These are phyloP conservation scores for Zaprionus vittiger DNA, from an alignment of 1,140 invertebrate species.

Conservation along the genomic window DNA sequence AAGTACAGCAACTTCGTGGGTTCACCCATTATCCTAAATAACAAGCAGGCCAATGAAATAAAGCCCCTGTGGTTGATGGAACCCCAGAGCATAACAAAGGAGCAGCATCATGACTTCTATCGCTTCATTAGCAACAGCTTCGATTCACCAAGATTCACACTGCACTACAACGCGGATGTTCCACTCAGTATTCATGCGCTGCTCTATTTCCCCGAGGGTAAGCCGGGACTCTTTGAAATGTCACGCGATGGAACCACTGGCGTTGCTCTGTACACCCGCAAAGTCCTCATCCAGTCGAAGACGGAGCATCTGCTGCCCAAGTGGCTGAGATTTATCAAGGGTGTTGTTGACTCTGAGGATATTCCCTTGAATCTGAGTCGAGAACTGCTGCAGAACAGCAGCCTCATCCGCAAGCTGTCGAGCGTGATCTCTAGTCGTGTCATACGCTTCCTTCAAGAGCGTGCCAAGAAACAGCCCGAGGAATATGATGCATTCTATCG, in stretches of 20 bases:
- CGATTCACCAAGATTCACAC: constrained; percentile 92
- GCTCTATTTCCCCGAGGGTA: constrained; percentile 96
- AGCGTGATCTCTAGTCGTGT: constrained; percentile 93
- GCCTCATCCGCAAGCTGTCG: constrained; percentile 93
- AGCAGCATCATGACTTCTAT: constrained; percentile 96
- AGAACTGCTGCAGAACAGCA: constrained; percentile 97
- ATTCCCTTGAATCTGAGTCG: constrained; percentile 98
- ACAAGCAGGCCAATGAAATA: constrained; percentile 92
- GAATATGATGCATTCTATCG: constrained; percentile 95
- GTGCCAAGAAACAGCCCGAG: constrained; percentile 92
- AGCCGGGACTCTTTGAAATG: constrained; percentile 95
- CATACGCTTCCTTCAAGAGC: constrained; percentile 94
- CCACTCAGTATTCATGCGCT: constrained; percentile 96
- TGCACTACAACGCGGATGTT: constrained; percentile 95
- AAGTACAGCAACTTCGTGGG: constrained; percentile 99
- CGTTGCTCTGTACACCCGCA: constrained; percentile 95
- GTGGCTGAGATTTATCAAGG: constrained; percentile 97
- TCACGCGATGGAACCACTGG: constrained; percentile 92
- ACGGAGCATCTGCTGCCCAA: constrained; percentile 96
- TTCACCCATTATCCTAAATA: constrained; percentile 96
- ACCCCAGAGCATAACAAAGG: constrained; percentile 92
- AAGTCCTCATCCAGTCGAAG: constrained; percentile 95
- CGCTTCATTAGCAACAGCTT: constrained; percentile 93
- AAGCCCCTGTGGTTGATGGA: constrained; percentile 97
- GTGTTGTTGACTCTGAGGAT: constrained; percentile 98